A percentile compares a stretch with the other conserved stretches of the same genome.
Evolutionary conservation across 2,797 vertebrate genomes (phyloP).

Genomic region (Ctenopoma kingsleyae): DNA sequence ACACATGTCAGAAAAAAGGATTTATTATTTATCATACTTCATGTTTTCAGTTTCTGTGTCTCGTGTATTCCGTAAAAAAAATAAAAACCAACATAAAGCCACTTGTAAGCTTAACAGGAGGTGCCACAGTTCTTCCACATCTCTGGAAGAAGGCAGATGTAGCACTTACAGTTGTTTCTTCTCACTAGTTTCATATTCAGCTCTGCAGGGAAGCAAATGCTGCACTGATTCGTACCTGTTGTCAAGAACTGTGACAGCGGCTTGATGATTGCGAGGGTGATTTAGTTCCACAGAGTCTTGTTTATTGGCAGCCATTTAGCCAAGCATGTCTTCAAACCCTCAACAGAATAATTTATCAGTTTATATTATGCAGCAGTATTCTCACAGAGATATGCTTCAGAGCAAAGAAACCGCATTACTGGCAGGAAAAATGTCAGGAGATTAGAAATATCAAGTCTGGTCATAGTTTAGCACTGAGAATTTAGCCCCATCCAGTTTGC

Average conservation of each 20-base stretch:
- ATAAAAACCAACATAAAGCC: constrained; percentile 21
- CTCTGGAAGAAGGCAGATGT: constrained; percentile 18
- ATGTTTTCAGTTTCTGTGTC: constrained; percentile 8
- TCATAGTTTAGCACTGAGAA: constrained; percentile 29
- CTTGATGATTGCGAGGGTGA: constrained; percentile 53
- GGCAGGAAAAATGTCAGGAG: constrained; percentile 53
- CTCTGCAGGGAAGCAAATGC: constrained; percentile 45
- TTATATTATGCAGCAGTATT: constrained; percentile 42
- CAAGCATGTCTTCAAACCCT: constrained; percentile 61
- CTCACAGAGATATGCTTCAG: constrained; percentile 40
- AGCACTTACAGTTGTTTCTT: constrained; percentile 34
- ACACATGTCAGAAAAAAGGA: constrained; percentile 28
- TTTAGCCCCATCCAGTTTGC: constrained; percentile 22
- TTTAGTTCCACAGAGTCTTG: constrained; percentile 58
- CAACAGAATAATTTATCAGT: constrained; percentile 65
- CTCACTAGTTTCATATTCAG: constrained; percentile 18
- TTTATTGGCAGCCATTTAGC: constrained; percentile 67
- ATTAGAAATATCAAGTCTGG: constrained; percentile 48
- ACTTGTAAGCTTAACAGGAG: constrained; percentile 24
- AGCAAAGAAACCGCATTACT: constrained; percentile 30
- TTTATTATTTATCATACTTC: constrained; percentile 41
- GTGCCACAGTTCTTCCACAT: constrained; percentile 21
- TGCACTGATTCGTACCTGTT: constrained; percentile 49
- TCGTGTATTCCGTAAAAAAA: constrained; percentile 13
- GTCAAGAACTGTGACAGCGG: constrained; percentile 57